A percentile compares a stretch with the other conserved stretches of the same genome.
Conservation (phyloP, 2,113 vertebrate genomes). For the Nannospalax galili region DNA sequence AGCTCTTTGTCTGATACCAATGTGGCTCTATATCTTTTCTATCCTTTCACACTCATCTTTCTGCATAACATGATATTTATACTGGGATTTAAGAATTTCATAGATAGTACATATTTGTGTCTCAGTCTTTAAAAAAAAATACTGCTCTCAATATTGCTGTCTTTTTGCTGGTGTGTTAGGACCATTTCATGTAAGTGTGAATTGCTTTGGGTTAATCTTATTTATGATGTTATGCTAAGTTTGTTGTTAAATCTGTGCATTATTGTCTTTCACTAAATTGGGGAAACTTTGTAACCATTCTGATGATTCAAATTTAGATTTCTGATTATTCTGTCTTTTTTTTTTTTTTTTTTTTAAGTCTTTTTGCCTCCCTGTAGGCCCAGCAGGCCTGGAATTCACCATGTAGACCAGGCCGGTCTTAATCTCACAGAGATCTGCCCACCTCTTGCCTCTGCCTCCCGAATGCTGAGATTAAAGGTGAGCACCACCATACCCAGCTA, state of each 20-base stretch:
- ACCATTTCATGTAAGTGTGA: background rate
- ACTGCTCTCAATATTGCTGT: background rate
- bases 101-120: background rate
- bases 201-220: background rate
- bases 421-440: too few species aligned
- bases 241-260: background rate
- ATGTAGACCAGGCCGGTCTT: too few species aligned
- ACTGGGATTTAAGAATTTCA: background rate
- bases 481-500: background rate
- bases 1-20: background rate
- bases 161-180: background rate
- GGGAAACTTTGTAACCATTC: background rate
- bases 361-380: too few species aligned
- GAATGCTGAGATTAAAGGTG: too few species aligned
- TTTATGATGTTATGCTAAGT: too few species aligned
- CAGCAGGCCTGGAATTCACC: too few species aligned
- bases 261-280: background rate
- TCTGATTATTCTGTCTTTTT: too few species aligned
- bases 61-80: background rate
- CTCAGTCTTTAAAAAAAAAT: background rate
- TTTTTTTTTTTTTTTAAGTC: too few species aligned
- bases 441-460: too few species aligned
- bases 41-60: background rate
- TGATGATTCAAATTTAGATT: background rate
- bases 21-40: background rate